A percentile compares a stretch with the other conserved stretches of the same genome.
phyloP scores from a whole-genome alignment of 1,140 invertebrate genomes.

The Apis laboriosa region DNA sequence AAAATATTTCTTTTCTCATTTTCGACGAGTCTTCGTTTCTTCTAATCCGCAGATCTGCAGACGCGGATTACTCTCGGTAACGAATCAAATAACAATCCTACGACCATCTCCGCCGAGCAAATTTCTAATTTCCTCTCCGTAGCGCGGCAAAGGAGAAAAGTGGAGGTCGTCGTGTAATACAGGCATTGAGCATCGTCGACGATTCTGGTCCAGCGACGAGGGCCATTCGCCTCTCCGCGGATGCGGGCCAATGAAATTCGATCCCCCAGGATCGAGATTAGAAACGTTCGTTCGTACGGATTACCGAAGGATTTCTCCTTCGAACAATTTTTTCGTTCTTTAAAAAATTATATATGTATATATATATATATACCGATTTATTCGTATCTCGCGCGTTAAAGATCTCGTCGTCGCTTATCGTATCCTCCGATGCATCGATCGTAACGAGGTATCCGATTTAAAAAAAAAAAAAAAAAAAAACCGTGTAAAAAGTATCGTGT shows the following conservation, averaged over 20 bases:
- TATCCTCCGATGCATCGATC: too few relatives aligned
- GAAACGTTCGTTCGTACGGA: neutral
- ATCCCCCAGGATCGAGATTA: neutral
- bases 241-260: slow-evolving; percentile 8
- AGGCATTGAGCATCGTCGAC: slow-evolving; percentile 29
- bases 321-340: too few relatives aligned
- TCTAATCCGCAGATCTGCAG: slow-evolving; percentile 19
- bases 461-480: too few relatives aligned
- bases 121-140: slow-evolving; percentile 60
- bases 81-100: slow-evolving; percentile 45
- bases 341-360: too few relatives aligned
- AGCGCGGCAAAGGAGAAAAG: slow-evolving; percentile 27
- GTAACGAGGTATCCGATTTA: too few relatives aligned
- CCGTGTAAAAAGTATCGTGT: too few relatives aligned
- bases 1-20: slow-evolving; percentile 25
- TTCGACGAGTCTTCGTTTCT: slow-evolving; percentile 4
- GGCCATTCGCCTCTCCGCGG: neutral
- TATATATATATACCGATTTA: too few relatives aligned
- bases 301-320: too few relatives aligned
- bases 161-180: slow-evolving; percentile 20
- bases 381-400: too few relatives aligned
- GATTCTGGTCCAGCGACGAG: slow-evolving; percentile 12
- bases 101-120: slow-evolving; percentile 47
- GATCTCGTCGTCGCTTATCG: too few relatives aligned
- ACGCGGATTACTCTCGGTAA: slow-evolving; percentile 38